Evolutionary conservation across 2,888 invertebrate genomes (phyloP).

Genomic region (Polymixis flavicincta): DNA sequence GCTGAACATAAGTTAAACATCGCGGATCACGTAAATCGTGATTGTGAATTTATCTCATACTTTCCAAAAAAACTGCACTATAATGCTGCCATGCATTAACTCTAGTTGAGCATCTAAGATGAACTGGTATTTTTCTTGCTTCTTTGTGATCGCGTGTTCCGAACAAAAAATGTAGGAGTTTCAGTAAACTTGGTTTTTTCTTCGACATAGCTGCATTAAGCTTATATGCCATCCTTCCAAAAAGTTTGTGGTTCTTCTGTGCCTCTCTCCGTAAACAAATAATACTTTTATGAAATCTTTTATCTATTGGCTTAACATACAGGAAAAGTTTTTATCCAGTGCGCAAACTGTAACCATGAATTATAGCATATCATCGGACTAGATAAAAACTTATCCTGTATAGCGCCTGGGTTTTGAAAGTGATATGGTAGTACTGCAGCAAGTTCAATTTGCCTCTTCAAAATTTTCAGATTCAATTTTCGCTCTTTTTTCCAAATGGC

Average conservation of each 20-base stretch:
- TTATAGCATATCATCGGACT: too few relatives aligned
- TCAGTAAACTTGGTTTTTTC: neutral
- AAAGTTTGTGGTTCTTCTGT: neutral
- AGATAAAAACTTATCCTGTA: too few relatives aligned
- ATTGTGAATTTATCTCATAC: neutral
- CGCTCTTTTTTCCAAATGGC: too few relatives aligned
- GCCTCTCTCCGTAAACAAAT: neutral
- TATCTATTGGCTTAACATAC: neutral
- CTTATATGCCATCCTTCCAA: neutral
- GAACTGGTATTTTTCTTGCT: neutral
- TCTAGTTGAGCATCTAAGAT: neutral
- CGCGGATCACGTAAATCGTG: neutral
- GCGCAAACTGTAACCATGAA: too few relatives aligned
- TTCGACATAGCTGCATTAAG: neutral
- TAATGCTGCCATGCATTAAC: neutral
- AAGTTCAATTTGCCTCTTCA: too few relatives aligned
- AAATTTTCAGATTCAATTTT: too few relatives aligned
- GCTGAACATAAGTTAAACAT: too few relatives aligned
- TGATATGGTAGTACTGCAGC: too few relatives aligned
- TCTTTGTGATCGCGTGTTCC: neutral
- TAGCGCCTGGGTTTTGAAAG: too few relatives aligned
- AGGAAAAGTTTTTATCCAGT: too few relatives aligned
- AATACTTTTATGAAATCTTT: slow-evolving; percentile 3
- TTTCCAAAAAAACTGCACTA: neutral
- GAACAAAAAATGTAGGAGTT: neutral